phyloP scores from a whole-genome alignment of 2,888 invertebrate genomes.

The Amitus sp. region DNA sequence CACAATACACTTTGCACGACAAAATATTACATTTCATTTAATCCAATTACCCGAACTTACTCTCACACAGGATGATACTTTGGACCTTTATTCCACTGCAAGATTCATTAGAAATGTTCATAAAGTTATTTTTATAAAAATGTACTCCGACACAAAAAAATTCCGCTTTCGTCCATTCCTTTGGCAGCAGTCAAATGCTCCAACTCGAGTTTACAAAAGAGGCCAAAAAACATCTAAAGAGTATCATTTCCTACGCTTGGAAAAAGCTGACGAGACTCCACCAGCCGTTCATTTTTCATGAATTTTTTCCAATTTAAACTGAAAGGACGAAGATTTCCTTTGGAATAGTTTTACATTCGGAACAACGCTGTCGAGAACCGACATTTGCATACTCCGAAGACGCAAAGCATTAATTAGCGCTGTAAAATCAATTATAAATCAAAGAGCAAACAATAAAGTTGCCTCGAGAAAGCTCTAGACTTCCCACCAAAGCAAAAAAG shows the following conservation, averaged over 20 bases:
- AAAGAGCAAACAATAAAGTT: conserved; percentile 8
- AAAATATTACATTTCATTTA: no score
- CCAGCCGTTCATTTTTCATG: conserved; percentile 1
- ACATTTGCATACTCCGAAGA: no score
- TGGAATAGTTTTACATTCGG: not conserved
- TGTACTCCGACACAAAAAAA: conserved; percentile 20
- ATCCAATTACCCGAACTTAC: no score
- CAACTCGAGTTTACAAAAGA: not conserved
- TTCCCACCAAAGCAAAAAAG: conserved; percentile 31
- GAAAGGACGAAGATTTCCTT: no score
- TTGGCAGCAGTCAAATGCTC: conserved; percentile 3
- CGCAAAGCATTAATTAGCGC: not conserved
- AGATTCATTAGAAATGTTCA: conserved; percentile 19
- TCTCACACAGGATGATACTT: conserved; percentile 13
- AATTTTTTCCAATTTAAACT: conserved; percentile 3
- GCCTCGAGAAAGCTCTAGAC: conserved; percentile 23
- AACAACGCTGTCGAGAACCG: not conserved
- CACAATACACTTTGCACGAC: conserved; percentile 20
- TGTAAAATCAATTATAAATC: conserved; percentile 9
- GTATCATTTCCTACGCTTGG: not conserved
- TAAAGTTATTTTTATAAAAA: conserved; percentile 12
- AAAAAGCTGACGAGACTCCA: no score
- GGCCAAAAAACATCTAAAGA: not conserved
- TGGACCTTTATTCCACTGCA: conserved; percentile 28
- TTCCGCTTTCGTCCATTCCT: conserved; percentile 31